A percentile compares a stretch with the other conserved stretches of the same genome.
Evolutionary conservation across 2,888 invertebrate species (phyloP).

Genomic region (Axea sp.): DNA sequence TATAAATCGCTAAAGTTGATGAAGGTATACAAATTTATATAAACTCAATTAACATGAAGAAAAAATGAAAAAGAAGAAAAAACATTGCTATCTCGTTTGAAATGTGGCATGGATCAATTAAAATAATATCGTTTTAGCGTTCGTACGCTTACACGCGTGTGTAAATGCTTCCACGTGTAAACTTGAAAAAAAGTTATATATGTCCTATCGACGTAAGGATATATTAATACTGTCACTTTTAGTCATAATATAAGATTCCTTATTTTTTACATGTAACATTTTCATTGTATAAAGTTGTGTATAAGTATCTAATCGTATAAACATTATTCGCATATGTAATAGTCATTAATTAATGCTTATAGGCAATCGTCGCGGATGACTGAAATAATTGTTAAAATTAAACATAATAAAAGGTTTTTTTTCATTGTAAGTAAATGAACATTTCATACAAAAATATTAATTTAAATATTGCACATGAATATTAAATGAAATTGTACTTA

Average conservation of each 20-base stretch:
- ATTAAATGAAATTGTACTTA: constrained; percentile 21
- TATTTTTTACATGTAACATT: constrained; percentile 55
- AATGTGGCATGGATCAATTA: constrained; percentile 32
- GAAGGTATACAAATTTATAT: constrained; percentile 38
- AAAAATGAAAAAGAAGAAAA: constrained; percentile 10
- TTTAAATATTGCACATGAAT: neutral
- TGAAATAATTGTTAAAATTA: constrained; percentile 31
- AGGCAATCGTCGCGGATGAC: constrained; percentile 46
- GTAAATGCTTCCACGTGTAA: constrained; percentile 70
- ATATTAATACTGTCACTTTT: constrained; percentile 46
- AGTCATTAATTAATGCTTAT: constrained; percentile 57
- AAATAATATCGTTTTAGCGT: constrained; percentile 43
- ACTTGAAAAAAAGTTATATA: constrained; percentile 24
- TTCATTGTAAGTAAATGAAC: neutral
- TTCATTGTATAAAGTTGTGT: constrained; percentile 51
- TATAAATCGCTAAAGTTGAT: constrained; percentile 56
- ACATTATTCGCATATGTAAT: constrained; percentile 46
- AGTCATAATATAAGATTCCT: constrained; percentile 70
- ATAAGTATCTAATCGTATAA: constrained; percentile 30
- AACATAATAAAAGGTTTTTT: neutral
- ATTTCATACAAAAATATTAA: neutral
- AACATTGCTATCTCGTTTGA: constrained; percentile 29
- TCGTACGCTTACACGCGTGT: constrained; percentile 61
- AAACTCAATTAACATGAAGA: constrained; percentile 11
- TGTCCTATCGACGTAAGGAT: constrained; percentile 62